phyloP scores from a whole-genome alignment of 2,888 invertebrate species.

The Xylota sylvarum region DNA sequence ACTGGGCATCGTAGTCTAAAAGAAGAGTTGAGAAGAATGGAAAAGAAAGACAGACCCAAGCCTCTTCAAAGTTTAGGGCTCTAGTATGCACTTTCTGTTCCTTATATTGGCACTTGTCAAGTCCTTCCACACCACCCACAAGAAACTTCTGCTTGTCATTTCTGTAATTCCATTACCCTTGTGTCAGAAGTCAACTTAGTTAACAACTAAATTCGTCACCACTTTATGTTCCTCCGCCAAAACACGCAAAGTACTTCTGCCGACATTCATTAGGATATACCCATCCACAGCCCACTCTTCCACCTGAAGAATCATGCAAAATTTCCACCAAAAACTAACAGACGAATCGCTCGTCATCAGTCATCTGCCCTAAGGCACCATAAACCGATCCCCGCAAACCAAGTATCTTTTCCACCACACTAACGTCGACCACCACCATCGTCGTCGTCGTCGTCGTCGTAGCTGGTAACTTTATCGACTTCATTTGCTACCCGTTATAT shows the following conservation, averaged over 20 bases:
- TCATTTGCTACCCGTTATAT: constrained; percentile 75
- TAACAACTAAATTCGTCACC: constrained; percentile 12
- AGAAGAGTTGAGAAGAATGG: too few species aligned
- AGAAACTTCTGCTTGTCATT: too few species aligned
- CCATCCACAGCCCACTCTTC: not conserved
- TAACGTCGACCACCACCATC: too few species aligned
- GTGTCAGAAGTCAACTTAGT: constrained; percentile 2
- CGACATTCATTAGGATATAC: not conserved
- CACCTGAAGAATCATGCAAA: constrained; percentile 55
- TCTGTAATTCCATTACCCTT: not conserved
- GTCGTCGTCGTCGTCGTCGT: not conserved
- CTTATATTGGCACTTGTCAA: too few species aligned
- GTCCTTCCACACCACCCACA: too few species aligned
- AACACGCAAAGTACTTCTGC: not conserved
- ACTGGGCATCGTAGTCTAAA: too few species aligned
- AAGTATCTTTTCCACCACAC: constrained; percentile 27
- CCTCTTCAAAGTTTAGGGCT: too few species aligned
- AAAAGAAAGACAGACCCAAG: too few species aligned
- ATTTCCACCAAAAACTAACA: constrained; percentile 42
- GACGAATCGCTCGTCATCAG: constrained; percentile 48
- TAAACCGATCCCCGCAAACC: not conserved
- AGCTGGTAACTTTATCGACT: constrained; percentile 65
- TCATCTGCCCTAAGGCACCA: constrained; percentile 31
- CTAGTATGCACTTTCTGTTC: too few species aligned
- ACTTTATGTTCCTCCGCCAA: not conserved